Evolutionary conservation across 1,140 invertebrate species (phyloP).

Genomic region (Drosophila seguyi): DNA sequence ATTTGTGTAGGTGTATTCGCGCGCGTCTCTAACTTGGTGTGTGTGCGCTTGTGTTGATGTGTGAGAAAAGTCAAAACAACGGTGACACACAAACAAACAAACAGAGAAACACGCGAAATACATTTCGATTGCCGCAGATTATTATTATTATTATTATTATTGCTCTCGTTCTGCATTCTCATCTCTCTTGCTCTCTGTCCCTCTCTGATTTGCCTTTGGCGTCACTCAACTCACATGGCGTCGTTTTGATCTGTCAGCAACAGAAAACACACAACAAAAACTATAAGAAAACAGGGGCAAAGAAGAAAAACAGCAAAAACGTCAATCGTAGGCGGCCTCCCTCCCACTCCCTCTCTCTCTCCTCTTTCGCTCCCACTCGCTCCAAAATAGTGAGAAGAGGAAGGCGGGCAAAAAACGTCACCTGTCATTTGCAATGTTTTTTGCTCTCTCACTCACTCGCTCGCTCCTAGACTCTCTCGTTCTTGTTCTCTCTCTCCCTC

Average conservation of each 20-base stretch:
- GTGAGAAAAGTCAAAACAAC: conserved; percentile 52
- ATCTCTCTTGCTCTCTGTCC: background rate
- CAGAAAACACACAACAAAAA: conserved; percentile 31
- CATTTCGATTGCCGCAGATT: conserved; percentile 51
- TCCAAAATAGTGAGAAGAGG: conserved; percentile 28
- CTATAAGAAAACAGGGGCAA: conserved; percentile 15
- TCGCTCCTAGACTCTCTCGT: conserved; percentile 7
- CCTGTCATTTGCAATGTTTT: conserved; percentile 82
- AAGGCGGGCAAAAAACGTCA: conserved; percentile 66
- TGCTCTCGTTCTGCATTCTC: conserved; percentile 34
- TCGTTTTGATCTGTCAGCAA: conserved; percentile 37
- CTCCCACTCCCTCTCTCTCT: conserved; percentile 4
- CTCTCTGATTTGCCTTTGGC: conserved; percentile 37
- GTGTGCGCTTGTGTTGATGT: conserved; percentile 14
- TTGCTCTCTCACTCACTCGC: conserved; percentile 21
- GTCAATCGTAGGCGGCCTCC: conserved; percentile 48
- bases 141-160: conserved; percentile 50
- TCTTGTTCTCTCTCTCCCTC: conserved; percentile 1
- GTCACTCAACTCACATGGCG: conserved; percentile 55
- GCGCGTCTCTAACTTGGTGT: conserved; percentile 5
- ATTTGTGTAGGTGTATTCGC: conserved; percentile 20
- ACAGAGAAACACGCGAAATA: conserved; percentile 49
- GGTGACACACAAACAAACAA: conserved; percentile 49
- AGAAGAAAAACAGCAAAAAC: conserved; percentile 23
- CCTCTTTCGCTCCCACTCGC: conserved; percentile 19